Percentiles rank a stretch among this genome's conserved stretches.
These are phyloP conservation scores for Threskiornis aethiopicus DNA, from an alignment of 2,797 vertebrate genomes.

Conservation along the genomic window DNA sequence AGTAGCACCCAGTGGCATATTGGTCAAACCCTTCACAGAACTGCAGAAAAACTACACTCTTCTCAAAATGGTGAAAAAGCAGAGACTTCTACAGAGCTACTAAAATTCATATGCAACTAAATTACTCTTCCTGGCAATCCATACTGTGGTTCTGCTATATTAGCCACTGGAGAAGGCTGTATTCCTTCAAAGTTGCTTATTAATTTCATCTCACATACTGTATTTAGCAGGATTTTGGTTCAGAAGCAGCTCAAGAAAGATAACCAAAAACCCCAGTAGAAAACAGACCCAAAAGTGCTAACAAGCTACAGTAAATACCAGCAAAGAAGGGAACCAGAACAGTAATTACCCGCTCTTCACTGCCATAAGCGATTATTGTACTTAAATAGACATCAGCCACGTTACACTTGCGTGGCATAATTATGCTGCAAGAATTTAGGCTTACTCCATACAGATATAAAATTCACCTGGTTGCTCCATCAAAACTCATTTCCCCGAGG, in stretches of 20 bases:
- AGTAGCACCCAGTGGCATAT: neutral
- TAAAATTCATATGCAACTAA: neutral
- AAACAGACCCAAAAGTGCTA: fast-evolving
- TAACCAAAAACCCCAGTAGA: neutral
- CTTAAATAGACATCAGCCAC: neutral
- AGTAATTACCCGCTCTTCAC: too few species aligned
- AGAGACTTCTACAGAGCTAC: neutral
- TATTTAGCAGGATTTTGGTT: neutral
- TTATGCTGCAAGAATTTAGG: neutral
- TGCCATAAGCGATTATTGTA: fast-evolving
- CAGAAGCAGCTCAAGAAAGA: neutral
- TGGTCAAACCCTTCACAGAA: neutral
- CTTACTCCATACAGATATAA: neutral
- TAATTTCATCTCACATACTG: neutral
- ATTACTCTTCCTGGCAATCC: neutral
- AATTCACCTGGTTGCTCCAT: neutral
- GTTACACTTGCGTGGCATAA: fast-evolving
- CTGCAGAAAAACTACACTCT: neutral
- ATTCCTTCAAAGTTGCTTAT: neutral
- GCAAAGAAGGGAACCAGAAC: neutral
- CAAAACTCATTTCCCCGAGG: neutral
- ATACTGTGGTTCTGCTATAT: neutral
- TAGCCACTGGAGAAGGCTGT: neutral
- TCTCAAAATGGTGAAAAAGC: neutral
- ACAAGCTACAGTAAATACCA: neutral